Evolutionary conservation across 2,888 invertebrate species (phyloP).

Genomic region (Neocrepidodera transversa): DNA sequence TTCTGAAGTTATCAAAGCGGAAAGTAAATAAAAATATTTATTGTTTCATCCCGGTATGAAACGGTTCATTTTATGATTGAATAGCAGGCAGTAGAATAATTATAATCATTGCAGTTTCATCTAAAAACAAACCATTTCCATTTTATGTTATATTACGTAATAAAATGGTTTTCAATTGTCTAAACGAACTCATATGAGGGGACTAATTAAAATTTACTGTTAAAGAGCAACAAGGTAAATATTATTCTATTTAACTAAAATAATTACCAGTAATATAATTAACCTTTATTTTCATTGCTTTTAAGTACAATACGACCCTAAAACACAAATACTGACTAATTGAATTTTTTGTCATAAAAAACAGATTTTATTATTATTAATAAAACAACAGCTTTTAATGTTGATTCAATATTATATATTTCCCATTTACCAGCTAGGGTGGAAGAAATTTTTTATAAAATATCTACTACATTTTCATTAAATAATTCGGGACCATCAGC

Average conservation of each 20-base stretch:
- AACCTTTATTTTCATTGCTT: no score
- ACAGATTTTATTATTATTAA: no score
- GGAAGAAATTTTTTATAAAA: no score
- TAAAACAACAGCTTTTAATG: no score
- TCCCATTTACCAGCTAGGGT: no score
- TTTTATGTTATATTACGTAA: neutral
- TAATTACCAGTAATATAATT: no score
- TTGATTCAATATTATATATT: no score
- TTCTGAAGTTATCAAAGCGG: neutral
- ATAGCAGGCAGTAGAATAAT: conserved; percentile 1
- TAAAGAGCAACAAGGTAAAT: neutral
- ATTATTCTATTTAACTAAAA: neutral
- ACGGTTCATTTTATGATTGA: conserved; percentile 3
- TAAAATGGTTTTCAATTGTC: neutral
- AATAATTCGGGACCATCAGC: no score
- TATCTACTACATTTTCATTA: no score
- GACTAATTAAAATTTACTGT: neutral
- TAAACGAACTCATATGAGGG: neutral
- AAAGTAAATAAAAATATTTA: conserved; percentile 5
- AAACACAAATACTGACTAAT: no score
- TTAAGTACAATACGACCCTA: no score
- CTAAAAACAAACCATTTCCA: neutral
- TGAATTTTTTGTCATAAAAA: no score
- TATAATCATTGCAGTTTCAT: neutral
- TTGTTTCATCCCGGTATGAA: neutral